phyloP scores from a whole-genome alignment of 2,888 invertebrate species.

The Caenorhabditis sp. region DNA sequence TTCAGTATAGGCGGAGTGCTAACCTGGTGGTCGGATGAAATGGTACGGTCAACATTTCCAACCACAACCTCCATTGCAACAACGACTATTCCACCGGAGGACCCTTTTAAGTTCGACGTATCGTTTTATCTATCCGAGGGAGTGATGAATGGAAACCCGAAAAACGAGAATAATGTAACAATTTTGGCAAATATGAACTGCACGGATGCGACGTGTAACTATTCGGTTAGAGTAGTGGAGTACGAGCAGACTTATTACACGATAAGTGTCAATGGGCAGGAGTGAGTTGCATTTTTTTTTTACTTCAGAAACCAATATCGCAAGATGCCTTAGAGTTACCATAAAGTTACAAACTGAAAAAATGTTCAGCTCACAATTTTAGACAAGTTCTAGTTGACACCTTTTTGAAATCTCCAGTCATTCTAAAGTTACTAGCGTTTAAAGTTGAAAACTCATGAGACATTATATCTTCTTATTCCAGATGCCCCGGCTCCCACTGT shows the following conservation, averaged over 20 bases:
- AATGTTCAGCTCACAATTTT: too few species aligned
- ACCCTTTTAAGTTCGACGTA: constrained; percentile 11
- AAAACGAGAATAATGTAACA: constrained; percentile 16
- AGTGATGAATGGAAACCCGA: neutral
- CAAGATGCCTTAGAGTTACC: neutral
- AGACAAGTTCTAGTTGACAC: too few species aligned
- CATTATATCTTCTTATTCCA: neutral
- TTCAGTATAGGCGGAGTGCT: constrained; percentile 4
- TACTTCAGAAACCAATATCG: neutral
- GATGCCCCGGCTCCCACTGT: constrained; percentile 24
- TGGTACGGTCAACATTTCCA: neutral
- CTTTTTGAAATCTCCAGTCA: too few species aligned
- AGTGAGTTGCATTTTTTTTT: constrained; percentile 25
- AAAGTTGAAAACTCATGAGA: too few species aligned
- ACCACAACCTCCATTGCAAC: neutral
- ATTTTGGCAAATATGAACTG: constrained; percentile 29
- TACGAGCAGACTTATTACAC: constrained; percentile 18
- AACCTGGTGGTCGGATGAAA: constrained; percentile 28
- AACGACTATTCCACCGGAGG: neutral
- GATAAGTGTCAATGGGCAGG: neutral
- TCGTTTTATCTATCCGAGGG: constrained; percentile 10
- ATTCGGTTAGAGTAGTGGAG: neutral
- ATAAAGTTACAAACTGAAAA: too few species aligned
- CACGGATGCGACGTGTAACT: neutral
- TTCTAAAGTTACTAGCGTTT: too few species aligned